Percentiles rank a stretch among this genome's conserved stretches.
Conservation (phyloP, 2,797 vertebrate species). For the Aulostomus chinensis region DNA sequence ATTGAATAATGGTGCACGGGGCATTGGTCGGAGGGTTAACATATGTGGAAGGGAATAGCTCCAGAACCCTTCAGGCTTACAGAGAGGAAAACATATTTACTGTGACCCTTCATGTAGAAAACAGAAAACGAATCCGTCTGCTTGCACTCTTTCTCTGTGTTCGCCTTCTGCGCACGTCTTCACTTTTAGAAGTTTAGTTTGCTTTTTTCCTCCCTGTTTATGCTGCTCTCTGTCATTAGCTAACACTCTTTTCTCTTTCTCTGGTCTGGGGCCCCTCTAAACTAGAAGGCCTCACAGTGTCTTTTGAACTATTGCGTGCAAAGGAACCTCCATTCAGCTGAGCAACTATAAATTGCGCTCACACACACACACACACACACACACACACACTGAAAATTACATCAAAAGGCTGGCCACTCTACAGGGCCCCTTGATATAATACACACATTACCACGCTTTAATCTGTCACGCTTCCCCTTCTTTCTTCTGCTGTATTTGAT, state of each 20-base stretch:
- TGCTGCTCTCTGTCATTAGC: neutral
- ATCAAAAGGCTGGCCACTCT: neutral
- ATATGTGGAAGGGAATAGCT: too few species aligned
- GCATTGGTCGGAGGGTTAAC: too few species aligned
- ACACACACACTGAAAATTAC: neutral
- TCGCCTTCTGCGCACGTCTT: neutral
- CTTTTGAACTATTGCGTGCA: slow-evolving; percentile 18
- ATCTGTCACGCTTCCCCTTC: slow-evolving; percentile 24
- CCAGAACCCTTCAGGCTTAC: too few species aligned
- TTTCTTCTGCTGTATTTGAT: slow-evolving; percentile 7
- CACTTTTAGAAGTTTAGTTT: neutral
- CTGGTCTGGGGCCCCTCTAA: neutral
- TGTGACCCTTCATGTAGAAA: too few species aligned
- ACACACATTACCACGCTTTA: slow-evolving; percentile 14
- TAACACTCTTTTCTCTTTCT: neutral
- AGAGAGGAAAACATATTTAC: too few species aligned
- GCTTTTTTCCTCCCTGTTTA: neutral
- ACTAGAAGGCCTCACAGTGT: slow-evolving; percentile 10
- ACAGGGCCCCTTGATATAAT: slow-evolving; percentile 3
- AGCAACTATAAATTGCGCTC: slow-evolving; percentile 1
- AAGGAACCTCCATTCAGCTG: slow-evolving; percentile 44
- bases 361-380: slow-evolving; percentile 1
- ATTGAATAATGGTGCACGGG: too few species aligned
- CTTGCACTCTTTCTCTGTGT: too few species aligned
- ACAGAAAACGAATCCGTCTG: too few species aligned